Percentiles rank a stretch among this genome's conserved stretches.
Conservation (phyloP, 2,888 invertebrate species). For the Lithophane semibrunnea region DNA sequence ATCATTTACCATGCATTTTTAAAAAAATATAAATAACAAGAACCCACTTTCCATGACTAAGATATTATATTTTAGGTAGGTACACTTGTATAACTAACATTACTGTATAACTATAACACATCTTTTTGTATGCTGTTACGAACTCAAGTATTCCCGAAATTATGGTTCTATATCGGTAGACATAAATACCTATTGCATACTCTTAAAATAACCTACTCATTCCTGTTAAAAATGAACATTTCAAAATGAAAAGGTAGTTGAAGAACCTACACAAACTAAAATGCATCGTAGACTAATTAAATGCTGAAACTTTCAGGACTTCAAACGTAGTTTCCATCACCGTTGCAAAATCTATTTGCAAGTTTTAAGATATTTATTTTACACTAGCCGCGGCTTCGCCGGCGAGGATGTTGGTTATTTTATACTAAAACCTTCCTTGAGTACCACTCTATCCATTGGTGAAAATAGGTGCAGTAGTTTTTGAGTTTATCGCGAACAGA, state of each 20-base stretch:
- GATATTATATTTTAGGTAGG: no score
- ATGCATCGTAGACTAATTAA: not conserved
- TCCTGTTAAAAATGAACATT: not conserved
- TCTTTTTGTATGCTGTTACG: no score
- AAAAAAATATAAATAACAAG: not conserved
- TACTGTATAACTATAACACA: no score
- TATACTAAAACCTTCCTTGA: no score
- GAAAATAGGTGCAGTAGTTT: no score
- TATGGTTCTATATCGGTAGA: not conserved
- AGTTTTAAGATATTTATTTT: not conserved
- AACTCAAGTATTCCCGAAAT: not conserved
- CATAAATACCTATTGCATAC: not conserved
- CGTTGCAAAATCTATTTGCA: not conserved
- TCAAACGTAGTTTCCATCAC: not conserved
- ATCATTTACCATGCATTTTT: slow-evolving; percentile 3
- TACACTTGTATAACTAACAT: no score
- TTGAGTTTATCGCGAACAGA: no score
- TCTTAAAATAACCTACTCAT: not conserved
- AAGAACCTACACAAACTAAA: not conserved
- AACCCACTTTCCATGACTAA: not conserved
- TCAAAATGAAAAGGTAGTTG: not conserved
- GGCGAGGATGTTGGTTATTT: no score
- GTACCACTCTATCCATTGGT: no score
- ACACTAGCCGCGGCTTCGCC: no score
- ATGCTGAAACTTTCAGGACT: slow-evolving; percentile 6